These are phyloP conservation scores for Petrocephalus sullivani DNA, from an alignment of 2,797 vertebrate genomes.

Conservation along the genomic window DNA sequence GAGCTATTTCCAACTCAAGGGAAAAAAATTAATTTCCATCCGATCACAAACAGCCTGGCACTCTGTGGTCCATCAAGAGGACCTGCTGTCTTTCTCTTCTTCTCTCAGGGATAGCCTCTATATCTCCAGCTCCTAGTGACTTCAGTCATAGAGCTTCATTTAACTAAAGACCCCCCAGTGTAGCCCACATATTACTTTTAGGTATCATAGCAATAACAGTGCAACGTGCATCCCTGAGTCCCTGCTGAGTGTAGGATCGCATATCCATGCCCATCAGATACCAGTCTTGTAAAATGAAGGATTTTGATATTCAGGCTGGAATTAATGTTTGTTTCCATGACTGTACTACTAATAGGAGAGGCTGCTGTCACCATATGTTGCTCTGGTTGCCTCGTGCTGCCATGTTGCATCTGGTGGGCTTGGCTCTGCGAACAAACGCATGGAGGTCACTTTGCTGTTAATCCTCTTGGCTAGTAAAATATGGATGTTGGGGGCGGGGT, in stretches of 20 bases:
- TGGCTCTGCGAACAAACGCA: slow-evolving; percentile 1
- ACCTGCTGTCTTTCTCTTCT: slow-evolving; percentile 1
- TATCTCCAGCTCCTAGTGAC: neutral
- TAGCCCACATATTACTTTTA: neutral
- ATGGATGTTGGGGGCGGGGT: neutral
- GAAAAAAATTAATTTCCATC: neutral
- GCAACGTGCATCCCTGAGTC: neutral
- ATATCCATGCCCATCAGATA: neutral
- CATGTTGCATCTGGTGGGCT: neutral
- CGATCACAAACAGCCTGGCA: neutral
- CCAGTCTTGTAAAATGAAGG: neutral
- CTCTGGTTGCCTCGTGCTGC: neutral
- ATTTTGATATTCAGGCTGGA: neutral
- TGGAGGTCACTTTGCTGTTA: slow-evolving; percentile 47
- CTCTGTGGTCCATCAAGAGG: neutral
- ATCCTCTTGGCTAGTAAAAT: slow-evolving; percentile 46
- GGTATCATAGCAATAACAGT: neutral
- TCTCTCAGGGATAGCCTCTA: neutral
- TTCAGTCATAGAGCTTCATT: neutral
- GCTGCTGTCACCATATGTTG: slow-evolving; percentile 4
- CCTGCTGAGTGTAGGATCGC: neutral
- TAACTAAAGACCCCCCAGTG: neutral
- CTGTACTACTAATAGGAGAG: neutral
- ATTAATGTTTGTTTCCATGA: slow-evolving; percentile 3
- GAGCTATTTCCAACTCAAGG: slow-evolving; percentile 7